These are phyloP conservation scores for Glossophaga mutica DNA, from an alignment of 2,797 vertebrate genomes.

Conservation along the genomic window DNA sequence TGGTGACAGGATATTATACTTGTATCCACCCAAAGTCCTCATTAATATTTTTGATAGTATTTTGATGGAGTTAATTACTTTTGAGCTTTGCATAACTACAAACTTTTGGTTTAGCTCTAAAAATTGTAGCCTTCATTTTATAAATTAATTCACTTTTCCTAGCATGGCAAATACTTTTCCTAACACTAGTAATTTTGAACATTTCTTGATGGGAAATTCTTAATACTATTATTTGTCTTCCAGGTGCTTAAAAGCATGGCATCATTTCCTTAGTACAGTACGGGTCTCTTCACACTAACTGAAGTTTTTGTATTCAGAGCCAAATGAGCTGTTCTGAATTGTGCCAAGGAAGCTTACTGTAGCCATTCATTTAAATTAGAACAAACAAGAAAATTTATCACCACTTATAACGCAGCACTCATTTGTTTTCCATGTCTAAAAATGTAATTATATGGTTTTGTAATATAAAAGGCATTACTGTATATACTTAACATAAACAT, in stretches of 20 bases:
- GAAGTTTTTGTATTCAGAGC: conserved; percentile 67
- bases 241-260: conserved; percentile 25
- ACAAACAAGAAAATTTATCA: conserved; percentile 81
- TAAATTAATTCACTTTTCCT: background rate
- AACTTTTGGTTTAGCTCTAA: background rate
- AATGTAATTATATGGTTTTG: conserved; percentile 80
- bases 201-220: background rate
- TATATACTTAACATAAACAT: conserved; percentile 76
- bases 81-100: background rate
- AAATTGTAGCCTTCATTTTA: background rate
- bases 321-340: conserved; percentile 75
- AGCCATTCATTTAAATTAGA: conserved; percentile 81
- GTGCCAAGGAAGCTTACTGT: conserved; percentile 76
- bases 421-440: conserved; percentile 82
- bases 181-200: background rate
- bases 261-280: conserved; percentile 68
- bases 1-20: background rate
- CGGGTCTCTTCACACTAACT: conserved; percentile 53
- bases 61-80: background rate
- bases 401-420: conserved; percentile 80
- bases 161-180: background rate
- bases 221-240: background rate
- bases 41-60: background rate
- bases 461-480: conserved; percentile 79
- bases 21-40: background rate